Base-by-base conservation (phyloP, 2,113 vertebrate genomes). In the Stercorarius parasiticus region DNA sequence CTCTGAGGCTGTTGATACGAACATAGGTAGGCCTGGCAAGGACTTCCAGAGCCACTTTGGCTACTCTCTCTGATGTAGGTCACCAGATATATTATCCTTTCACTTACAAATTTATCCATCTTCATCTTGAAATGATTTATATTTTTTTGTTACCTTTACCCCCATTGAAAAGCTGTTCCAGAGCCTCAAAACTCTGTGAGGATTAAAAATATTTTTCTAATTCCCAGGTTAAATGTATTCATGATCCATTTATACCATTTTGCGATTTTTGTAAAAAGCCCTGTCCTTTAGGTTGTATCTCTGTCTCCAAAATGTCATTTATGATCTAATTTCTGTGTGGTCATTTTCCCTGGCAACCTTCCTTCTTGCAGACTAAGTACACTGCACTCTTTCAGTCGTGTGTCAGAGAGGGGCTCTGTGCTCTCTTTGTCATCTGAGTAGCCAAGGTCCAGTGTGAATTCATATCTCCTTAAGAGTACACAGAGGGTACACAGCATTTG, bases 181-280 rank as follows among this genome's bases (percentile, higher is more conserved):
- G 42, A 84, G 13, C 36, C 49, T 83, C 40, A 58, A 40, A 90
- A 73, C 27, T 56, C 36, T 32, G 47, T 34, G 34, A 47, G 29
- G 29, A 40, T 61, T 82, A 52, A 43, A 93, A 82, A 32, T 81
- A 36, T 19, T 88, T 89, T 96, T 70, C 8, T 72, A 4, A 36
- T 84, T 82, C 56, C 20, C 71, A 38, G 13, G 9, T 59, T 67
- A 90, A 74, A 77, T 56, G 13, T 83, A 30, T 58, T 90, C 5
- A 5, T 2, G 4, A 82, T 69, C 40, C 25, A 11, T 76, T 90
- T 87, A 50, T 49, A 32, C 13, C 5, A 8, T 70, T 52, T 87
- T 64, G 38, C 9, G 34, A 65, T 79, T 87, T 20, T 79, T 43
- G n/a, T 42, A n/a, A 61, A 81, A 45, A 3, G 0, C 1, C 1